Percentiles rank a stretch among this genome's conserved stretches.
Evolutionary conservation across 2,888 invertebrate species (phyloP).

Genomic region (Chrysotoxum bicinctum): DNA sequence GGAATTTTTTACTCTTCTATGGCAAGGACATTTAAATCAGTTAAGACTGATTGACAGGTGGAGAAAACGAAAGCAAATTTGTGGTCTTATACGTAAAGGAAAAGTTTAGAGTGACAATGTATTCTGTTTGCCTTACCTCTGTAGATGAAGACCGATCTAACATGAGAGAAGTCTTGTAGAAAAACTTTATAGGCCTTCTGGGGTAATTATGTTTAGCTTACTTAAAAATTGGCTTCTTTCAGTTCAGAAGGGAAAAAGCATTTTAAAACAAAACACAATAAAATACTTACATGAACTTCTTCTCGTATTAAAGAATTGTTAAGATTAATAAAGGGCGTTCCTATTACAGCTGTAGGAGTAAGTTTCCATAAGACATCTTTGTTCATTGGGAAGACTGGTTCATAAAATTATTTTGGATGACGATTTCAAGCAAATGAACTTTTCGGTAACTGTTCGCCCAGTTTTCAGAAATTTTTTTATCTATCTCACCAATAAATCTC

Average conservation of each 20-base stretch:
- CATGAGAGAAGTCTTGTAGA: background rate
- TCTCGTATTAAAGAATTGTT: too few relatives aligned
- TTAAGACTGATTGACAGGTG: constrained; percentile 62
- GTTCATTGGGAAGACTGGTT: too few relatives aligned
- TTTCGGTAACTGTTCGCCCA: too few relatives aligned
- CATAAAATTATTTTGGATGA: too few relatives aligned
- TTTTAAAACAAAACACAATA: too few relatives aligned
- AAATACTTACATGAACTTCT: too few relatives aligned
- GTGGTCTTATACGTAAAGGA: constrained; percentile 41
- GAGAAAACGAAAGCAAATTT: constrained; percentile 56
- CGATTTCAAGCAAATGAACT: too few relatives aligned
- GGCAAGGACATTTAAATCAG: constrained; percentile 7
- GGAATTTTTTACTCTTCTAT: constrained; percentile 7
- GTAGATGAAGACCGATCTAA: background rate
- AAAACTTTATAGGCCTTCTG: background rate
- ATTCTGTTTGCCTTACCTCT: background rate
- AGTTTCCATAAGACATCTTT: too few relatives aligned
- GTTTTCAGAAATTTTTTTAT: too few relatives aligned
- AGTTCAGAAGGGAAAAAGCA: background rate
- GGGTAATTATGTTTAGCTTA: background rate
- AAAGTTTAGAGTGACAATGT: background rate
- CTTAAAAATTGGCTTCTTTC: background rate
- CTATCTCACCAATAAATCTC: too few relatives aligned
- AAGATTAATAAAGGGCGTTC: too few relatives aligned
- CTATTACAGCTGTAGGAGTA: too few relatives aligned